Percentiles rank a stretch among this genome's conserved stretches.
Evolutionary conservation across 2,797 vertebrate species (phyloP).

Genomic region (Lepilemur septentrionalis): DNA sequence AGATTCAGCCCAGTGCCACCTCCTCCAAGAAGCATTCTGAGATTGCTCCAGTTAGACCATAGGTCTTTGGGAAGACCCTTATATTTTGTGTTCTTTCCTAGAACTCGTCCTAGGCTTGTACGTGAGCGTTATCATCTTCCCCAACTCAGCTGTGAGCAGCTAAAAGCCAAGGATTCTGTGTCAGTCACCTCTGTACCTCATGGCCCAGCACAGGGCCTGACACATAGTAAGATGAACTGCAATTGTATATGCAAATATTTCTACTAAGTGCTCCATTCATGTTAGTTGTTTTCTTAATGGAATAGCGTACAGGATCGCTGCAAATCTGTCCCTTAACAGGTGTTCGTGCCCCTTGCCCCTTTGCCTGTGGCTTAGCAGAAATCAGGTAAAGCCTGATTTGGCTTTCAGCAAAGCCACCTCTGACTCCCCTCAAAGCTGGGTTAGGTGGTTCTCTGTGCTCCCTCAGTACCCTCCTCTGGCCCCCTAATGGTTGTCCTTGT

Average conservation of each 20-base stretch:
- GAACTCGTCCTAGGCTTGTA: not conserved
- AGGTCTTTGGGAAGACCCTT: not conserved
- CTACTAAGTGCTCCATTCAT: not conserved
- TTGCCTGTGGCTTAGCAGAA: not conserved
- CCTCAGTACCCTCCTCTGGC: not conserved
- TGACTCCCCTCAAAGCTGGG: not conserved
- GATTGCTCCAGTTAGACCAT: not conserved
- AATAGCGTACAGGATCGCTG: not conserved
- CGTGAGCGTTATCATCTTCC: not conserved
- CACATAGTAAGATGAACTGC: not conserved
- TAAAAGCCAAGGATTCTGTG: not conserved
- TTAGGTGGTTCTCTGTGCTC: not conserved
- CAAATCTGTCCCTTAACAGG: not conserved
- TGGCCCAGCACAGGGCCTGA: not conserved
- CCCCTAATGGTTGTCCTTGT: not conserved
- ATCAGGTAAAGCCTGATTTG: no score
- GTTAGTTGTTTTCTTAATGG: not conserved
- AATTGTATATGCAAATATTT: not conserved
- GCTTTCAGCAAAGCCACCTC: not conserved
- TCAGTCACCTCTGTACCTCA: not conserved
- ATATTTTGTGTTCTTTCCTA: not conserved
- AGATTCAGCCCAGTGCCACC: not conserved
- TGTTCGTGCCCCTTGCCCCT: not conserved
- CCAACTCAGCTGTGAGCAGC: not conserved
- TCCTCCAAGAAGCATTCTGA: conserved; percentile 25